A percentile compares a stretch with the other conserved stretches of the same genome.
These are phyloP conservation scores for Drosophila nikananu DNA, from an alignment of 1,140 invertebrate species.

Conservation along the genomic window DNA sequence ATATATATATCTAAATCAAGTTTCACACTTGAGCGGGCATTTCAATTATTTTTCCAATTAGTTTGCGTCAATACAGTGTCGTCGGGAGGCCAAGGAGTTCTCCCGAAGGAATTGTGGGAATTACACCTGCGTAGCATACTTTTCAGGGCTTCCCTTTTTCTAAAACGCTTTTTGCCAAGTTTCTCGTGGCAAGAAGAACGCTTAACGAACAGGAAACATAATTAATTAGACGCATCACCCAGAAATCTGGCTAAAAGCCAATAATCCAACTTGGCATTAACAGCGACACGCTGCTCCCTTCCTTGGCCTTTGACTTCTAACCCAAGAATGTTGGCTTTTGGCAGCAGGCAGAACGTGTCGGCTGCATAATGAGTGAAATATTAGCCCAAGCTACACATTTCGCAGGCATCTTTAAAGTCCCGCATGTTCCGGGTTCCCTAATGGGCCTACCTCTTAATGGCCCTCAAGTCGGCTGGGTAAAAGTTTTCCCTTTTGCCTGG, in stretches of 20 bases:
- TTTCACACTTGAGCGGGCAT: conserved; percentile 64
- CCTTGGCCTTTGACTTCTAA: conserved; percentile 13
- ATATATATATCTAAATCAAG: conserved; percentile 43
- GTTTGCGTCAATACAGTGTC: conserved; percentile 15
- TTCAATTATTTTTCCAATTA: conserved; percentile 74
- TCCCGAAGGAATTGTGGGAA: background rate
- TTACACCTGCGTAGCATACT: conserved; percentile 38
- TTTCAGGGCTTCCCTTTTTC: background rate
- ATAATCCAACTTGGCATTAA: conserved; percentile 36
- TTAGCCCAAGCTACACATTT: conserved; percentile 39
- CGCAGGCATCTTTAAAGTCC: conserved; percentile 36
- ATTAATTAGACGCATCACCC: conserved; percentile 39
- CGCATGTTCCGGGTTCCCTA: conserved; percentile 21
- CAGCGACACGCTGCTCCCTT: conserved; percentile 5
- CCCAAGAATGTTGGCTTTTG: conserved; percentile 9
- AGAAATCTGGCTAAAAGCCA: conserved; percentile 31
- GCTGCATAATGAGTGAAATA: conserved; percentile 60
- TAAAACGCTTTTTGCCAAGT: conserved; percentile 17
- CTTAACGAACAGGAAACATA: conserved; percentile 38
- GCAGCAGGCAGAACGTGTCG: conserved; percentile 51
- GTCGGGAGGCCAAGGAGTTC: background rate
- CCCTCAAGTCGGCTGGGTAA: background rate
- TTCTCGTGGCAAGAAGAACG: background rate
- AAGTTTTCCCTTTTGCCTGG: conserved; percentile 15
- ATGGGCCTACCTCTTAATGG: background rate